Conservation (phyloP, 2,113 vertebrate genomes). For the Drymodes brunneopygia region DNA sequence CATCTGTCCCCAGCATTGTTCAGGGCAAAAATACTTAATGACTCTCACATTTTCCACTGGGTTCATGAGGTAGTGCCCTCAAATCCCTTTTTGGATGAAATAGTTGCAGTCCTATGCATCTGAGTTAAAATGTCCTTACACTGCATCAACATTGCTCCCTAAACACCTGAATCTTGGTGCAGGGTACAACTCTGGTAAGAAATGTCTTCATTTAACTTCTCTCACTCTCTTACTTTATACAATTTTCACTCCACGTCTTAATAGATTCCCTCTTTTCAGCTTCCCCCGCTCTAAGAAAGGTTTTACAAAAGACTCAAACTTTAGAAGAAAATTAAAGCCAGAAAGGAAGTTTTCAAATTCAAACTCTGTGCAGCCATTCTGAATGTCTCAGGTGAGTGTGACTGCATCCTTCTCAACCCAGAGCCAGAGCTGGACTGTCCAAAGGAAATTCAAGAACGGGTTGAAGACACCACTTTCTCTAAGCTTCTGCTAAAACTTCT, state of each 20-base stretch:
- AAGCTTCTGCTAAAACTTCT: background rate
- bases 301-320: background rate
- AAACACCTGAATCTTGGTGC: background rate
- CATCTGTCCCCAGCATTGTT: background rate
- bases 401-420: background rate
- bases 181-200: background rate
- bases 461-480: background rate
- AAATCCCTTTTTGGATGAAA: background rate
- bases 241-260: background rate
- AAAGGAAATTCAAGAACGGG: background rate
- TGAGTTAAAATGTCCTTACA: background rate
- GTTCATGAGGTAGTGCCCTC: rapidly evolving
- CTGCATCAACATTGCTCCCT: background rate
- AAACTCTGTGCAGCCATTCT: background rate
- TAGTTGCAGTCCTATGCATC: rapidly evolving
- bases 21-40: background rate
- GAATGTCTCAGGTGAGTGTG: background rate
- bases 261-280: background rate
- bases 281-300: background rate
- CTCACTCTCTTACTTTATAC: background rate
- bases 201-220: background rate
- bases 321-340: background rate
- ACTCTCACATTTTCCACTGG: background rate
- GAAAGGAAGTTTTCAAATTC: background rate
- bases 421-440: background rate